A percentile compares a stretch with the other conserved stretches of the same genome.
These are phyloP conservation scores for Anabacerthia variegaticeps DNA, from an alignment of 2,797 vertebrate genomes.

Conservation along the genomic window DNA sequence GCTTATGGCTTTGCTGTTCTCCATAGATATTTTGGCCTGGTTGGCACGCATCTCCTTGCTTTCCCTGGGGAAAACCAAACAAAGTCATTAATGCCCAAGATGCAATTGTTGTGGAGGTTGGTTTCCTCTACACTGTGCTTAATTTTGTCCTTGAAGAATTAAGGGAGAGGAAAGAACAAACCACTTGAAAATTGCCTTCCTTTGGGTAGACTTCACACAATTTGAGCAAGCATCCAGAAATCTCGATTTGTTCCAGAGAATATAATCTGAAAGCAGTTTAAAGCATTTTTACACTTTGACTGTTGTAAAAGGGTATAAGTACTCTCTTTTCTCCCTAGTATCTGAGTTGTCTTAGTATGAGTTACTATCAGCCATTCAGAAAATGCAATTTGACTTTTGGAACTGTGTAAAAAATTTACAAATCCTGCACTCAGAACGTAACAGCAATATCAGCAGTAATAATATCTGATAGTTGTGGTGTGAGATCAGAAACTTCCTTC, in stretches of 20 bases:
- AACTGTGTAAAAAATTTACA: background rate
- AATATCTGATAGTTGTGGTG: background rate
- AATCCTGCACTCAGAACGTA: background rate
- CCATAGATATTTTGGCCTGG: constrained; percentile 98
- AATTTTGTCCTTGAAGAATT: background rate
- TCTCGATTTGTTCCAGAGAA: background rate
- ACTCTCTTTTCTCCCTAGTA: background rate
- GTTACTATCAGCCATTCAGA: background rate
- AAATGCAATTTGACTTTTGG: background rate
- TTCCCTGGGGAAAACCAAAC: constrained; percentile 79
- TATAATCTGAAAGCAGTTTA: background rate
- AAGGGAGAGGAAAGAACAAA: background rate
- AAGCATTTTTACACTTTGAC: background rate
- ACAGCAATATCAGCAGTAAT: background rate
- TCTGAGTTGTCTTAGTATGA: fast-evolving
- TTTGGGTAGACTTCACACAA: background rate
- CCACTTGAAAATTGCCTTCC: background rate
- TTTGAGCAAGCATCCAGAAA: background rate
- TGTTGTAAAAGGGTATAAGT: background rate
- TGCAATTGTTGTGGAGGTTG: background rate
- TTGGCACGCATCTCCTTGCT: constrained; percentile 98
- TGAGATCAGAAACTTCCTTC: background rate
- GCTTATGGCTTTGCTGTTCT: constrained; percentile 99
- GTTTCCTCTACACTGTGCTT: background rate
- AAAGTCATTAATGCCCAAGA: background rate